Evolutionary conservation across 2,888 invertebrate genomes (phyloP), one percentile per base, ranked within the genome.

Genomic region (Drosophila maculinotata): DNA sequence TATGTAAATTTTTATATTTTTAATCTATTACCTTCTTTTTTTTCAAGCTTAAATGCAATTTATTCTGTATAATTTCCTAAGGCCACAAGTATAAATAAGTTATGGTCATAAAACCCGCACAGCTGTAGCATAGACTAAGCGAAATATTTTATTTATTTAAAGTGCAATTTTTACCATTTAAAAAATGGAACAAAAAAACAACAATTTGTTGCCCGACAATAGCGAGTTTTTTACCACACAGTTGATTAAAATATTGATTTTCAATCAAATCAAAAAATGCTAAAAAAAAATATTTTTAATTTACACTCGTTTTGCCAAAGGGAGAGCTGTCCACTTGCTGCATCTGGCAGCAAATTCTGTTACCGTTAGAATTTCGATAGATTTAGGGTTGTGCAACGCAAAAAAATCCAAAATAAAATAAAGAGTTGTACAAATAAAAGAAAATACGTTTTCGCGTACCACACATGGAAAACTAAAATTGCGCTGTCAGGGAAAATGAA

Each of bases 401-500:
- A 42, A 31, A 41, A 15, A 38, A 31, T 0, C 38, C 39, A 35
- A 31, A 15, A 8, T 28, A 30, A 31, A 42, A 12, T 6, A 38
- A 25, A 38, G 17, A 15, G 6, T 26, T 47, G 33, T 25, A 23
- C 6, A 20, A n/a, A 33, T 26, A 38, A 23, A 51, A 33, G 20
- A n/a, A n/a, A n/a, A n/a, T n/a, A n/a, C n/a, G n/a, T n/a, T n/a
- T n/a, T n/a, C n/a, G n/a, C n/a, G n/a, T n/a, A n/a, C n/a, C n/a
- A n/a, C n/a, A n/a, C n/a, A n/a, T n/a, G 15, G 45, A 56, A 63
- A 79, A 86, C 86, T 73, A 73, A 76, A 81, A 80, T 81, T 87
- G 87, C 79, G 69, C 66, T 76, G 81, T 84, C 87, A 87, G 84
- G 48, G 62, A 71, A 86, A 83, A 75, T 71, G 53, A 83, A 87